Conservation (phyloP, 1,140 invertebrate genomes). For the Drosophila littoralis region DNA sequence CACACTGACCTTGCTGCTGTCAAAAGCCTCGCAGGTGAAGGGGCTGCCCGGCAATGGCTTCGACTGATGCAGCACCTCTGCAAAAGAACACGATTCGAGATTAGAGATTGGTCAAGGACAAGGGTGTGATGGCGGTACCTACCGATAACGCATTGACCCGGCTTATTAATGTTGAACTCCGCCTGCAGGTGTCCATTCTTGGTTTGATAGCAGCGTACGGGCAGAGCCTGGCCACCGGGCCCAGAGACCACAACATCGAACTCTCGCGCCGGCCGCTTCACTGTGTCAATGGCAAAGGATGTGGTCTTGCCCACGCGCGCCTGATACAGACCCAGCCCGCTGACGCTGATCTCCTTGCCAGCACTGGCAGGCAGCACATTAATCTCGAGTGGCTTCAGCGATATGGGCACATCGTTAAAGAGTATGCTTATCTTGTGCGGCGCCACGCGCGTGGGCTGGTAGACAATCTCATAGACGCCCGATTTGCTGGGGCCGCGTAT, state of each 20-base stretch:
- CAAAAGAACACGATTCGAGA: not conserved
- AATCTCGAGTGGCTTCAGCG: conserved; percentile 85
- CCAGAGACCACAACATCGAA: conserved; percentile 96
- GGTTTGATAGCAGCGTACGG: conserved; percentile 97
- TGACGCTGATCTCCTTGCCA: conserved; percentile 87
- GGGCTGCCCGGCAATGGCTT: conserved; percentile 97
- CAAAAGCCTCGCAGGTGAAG: conserved; percentile 97
- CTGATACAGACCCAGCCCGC: conserved; percentile 92
- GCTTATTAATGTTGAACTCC: conserved; percentile 94
- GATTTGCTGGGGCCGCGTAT: conserved; percentile 88
- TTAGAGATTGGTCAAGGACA: not conserved
- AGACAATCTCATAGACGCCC: conserved; percentile 92
- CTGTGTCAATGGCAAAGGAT: conserved; percentile 94
- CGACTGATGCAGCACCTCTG: conserved; percentile 95
- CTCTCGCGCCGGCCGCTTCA: conserved; percentile 92
- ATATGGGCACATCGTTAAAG: conserved; percentile 90
- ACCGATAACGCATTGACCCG: conserved; percentile 89
- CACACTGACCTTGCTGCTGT: conserved; percentile 91
- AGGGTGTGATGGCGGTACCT: conserved; percentile 29
- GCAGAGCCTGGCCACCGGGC: conserved; percentile 94
- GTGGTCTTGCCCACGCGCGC: conserved; percentile 91
- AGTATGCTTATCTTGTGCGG: conserved; percentile 92
- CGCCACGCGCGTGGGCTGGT: conserved; percentile 91
- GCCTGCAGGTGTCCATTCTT: conserved; percentile 96
- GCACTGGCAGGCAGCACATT: conserved; percentile 87